Percentiles rank a stretch among this genome's conserved stretches.
phyloP scores from a whole-genome alignment of 1,140 invertebrate genomes.

The Zophobas atratus region DNA sequence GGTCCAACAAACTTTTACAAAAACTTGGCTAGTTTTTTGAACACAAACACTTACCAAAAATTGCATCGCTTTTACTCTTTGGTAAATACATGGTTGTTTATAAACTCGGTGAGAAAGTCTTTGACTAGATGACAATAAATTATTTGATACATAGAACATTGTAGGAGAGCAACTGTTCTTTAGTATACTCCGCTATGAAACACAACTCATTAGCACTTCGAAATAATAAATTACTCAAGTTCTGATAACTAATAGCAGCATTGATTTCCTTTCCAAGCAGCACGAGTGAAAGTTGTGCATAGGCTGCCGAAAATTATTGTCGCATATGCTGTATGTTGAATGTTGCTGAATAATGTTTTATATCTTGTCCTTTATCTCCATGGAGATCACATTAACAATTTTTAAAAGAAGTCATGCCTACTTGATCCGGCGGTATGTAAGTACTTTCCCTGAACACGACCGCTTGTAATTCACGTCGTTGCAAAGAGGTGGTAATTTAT shows the following conservation, averaged over 20 bases:
- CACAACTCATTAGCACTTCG: too few relatives aligned
- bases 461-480: slow-evolving; percentile 1
- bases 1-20: too few relatives aligned
- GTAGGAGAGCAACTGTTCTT: background rate
- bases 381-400: slow-evolving; percentile 17
- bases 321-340: slow-evolving; percentile 20
- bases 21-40: too few relatives aligned
- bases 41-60: too few relatives aligned
- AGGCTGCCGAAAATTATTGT: slow-evolving; percentile 26
- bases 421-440: slow-evolving; percentile 1
- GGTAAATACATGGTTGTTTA: too few relatives aligned
- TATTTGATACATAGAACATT: too few relatives aligned
- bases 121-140: too few relatives aligned
- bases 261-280: slow-evolving; percentile 25
- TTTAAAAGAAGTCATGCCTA: slow-evolving; percentile 25
- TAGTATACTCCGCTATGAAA: too few relatives aligned
- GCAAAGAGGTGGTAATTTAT: slow-evolving; percentile 11
- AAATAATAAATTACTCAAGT: background rate
- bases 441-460: slow-evolving; percentile 18
- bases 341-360: slow-evolving; percentile 37
- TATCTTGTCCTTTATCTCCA: slow-evolving; percentile 17
- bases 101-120: too few relatives aligned
- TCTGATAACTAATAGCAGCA: slow-evolving; percentile 12
- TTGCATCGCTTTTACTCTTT: too few relatives aligned
- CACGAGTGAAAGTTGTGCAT: slow-evolving; percentile 27